These are phyloP conservation scores for Leptocoma aspasia DNA, from an alignment of 2,113 vertebrate species.

Conservation along the genomic window DNA sequence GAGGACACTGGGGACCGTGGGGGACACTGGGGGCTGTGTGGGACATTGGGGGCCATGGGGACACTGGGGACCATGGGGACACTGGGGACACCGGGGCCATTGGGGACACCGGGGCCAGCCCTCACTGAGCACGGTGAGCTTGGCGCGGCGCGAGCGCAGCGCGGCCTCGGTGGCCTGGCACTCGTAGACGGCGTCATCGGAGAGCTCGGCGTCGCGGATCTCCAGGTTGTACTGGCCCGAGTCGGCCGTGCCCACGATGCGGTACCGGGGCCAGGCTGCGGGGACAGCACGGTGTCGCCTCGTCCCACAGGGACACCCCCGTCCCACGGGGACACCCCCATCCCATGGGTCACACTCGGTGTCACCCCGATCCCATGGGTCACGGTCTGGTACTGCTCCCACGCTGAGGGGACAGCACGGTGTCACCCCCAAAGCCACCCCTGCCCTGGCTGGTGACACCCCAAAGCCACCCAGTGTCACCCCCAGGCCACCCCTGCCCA, in stretches of 20 bases:
- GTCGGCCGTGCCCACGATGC: constrained; percentile 82
- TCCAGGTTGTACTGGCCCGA: constrained; percentile 93
- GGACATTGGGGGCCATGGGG: no score
- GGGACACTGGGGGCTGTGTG: not conserved
- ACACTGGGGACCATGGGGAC: accelerated
- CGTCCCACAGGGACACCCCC: not conserved
- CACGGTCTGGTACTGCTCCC: no score
- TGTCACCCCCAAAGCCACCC: no score
- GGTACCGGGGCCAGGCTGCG: constrained; percentile 91
- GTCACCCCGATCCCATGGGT: not conserved
- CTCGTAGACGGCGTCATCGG: constrained; percentile 91
- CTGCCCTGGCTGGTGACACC: no score
- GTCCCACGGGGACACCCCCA: not conserved
- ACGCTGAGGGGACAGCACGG: no score
- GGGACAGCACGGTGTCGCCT: not conserved
- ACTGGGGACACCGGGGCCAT: accelerated
- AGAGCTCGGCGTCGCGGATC: constrained; percentile 85
- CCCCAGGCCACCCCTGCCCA: no score
- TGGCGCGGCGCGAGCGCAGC: constrained; percentile 87
- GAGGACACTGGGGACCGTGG: no score
- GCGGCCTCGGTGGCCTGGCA: constrained; percentile 95
- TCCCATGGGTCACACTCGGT: not conserved
- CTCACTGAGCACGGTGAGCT: constrained; percentile 93
- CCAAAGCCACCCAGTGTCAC: no score
- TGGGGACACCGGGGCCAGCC: accelerated